Evolutionary conservation across 2,113 vertebrate genomes (phyloP).

Genomic region (Platysternon megacephalum): DNA sequence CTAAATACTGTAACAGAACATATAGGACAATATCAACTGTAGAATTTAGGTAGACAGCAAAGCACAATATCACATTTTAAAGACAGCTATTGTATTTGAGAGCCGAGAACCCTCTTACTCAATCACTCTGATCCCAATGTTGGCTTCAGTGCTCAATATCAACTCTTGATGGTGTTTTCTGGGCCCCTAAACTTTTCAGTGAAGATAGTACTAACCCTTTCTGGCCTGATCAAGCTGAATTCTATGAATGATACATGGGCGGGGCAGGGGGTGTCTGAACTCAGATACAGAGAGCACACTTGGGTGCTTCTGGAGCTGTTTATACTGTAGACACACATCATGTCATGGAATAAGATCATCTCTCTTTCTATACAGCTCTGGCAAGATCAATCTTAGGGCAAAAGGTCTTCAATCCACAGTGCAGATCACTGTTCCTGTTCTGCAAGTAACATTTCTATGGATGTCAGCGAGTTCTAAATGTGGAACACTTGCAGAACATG

Average conservation of each 20-base stretch:
- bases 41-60: background rate
- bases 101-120: background rate
- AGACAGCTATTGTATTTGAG: background rate
- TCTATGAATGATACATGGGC: background rate
- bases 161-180: background rate
- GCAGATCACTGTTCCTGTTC: background rate
- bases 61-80: constrained; percentile 18
- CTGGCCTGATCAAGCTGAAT: background rate
- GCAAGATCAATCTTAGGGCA: background rate
- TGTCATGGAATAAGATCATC: background rate
- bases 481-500: background rate
- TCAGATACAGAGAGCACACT: background rate
- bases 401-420: background rate
- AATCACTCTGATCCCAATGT: background rate
- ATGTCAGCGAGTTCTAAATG: background rate
- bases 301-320: background rate
- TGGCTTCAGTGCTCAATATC: background rate
- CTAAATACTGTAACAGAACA: constrained; percentile 12
- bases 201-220: background rate
- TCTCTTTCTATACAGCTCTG: background rate
- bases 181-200: background rate
- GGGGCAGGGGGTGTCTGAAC: background rate
- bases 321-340: background rate
- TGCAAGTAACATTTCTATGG: background rate
- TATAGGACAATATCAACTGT: background rate